phyloP scores from a whole-genome alignment of 2,888 invertebrate species.

The Rotaria magnacalcarata region DNA sequence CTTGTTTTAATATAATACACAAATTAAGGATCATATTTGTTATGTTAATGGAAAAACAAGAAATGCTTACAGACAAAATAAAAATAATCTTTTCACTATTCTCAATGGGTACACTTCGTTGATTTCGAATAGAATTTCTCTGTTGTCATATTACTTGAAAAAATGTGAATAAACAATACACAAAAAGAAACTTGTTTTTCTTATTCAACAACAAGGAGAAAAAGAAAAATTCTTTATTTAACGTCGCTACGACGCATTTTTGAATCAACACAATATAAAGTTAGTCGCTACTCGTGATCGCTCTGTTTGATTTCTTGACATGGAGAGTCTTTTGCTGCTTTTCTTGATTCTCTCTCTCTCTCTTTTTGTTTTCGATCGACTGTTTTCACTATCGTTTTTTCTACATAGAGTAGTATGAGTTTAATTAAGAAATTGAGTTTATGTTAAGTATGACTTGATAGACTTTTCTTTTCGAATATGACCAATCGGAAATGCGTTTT shows the following conservation, averaged over 20 bases:
- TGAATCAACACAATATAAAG: neutral
- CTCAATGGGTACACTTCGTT: neutral
- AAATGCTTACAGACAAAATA: too few species aligned
- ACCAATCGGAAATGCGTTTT: too few species aligned
- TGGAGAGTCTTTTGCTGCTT: neutral
- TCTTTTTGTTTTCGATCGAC: too few species aligned
- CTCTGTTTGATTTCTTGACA: conserved; percentile 2
- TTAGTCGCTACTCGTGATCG: neutral
- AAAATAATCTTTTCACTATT: too few species aligned
- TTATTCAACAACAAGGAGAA: neutral
- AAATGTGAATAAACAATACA: neutral
- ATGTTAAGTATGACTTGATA: too few species aligned
- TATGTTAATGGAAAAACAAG: too few species aligned
- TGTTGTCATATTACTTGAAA: neutral
- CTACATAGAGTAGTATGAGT: too few species aligned
- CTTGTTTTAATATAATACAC: neutral
- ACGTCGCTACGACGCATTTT: neutral
- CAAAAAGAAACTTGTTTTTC: neutral
- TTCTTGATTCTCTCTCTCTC: neutral
- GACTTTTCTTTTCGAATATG: too few species aligned
- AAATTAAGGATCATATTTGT: too few species aligned
- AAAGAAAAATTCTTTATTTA: neutral
- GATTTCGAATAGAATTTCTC: neutral
- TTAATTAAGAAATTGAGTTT: too few species aligned
- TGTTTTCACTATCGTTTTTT: too few species aligned